A percentile compares a stretch with the other conserved stretches of the same genome.
phyloP scores from a whole-genome alignment of 37 sponge, comb jelly and placozoan species.

The Tethya wilhelma region DNA sequence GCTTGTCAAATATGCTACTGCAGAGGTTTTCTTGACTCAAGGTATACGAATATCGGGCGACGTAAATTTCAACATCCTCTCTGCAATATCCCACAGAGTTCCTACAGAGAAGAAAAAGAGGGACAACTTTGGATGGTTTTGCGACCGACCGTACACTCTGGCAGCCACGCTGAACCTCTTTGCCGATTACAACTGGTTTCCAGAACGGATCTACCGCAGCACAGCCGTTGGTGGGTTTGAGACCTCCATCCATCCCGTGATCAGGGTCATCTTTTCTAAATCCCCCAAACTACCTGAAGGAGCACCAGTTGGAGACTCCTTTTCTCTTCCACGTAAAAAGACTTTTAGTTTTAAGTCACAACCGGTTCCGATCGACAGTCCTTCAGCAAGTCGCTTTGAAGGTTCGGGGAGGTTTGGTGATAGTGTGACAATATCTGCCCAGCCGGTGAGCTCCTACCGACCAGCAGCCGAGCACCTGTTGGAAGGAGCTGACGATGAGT shows the following conservation, averaged over 20 bases:
- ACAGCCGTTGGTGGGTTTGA: slow-evolving; percentile 36
- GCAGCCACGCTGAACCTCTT: slow-evolving; percentile 59
- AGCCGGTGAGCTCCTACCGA: neutral
- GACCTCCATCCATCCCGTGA: slow-evolving; percentile 35
- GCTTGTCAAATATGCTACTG: slow-evolving; percentile 64
- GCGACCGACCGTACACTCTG: slow-evolving; percentile 60
- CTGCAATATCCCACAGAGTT: slow-evolving; percentile 42
- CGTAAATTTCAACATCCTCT: slow-evolving; percentile 65
- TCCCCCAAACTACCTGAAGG: too few relatives aligned
- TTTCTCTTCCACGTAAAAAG: too few relatives aligned
- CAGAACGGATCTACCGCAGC: slow-evolving; percentile 65
- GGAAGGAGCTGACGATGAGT: slow-evolving; percentile 73
- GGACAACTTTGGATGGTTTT: slow-evolving; percentile 80
- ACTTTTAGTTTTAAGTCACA: too few relatives aligned
- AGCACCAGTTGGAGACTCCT: too few relatives aligned
- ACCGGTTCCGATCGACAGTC: too few relatives aligned
- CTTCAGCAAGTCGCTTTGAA: neutral
- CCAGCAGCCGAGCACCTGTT: slow-evolving; percentile 22
- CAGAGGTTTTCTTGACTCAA: slow-evolving; percentile 65
- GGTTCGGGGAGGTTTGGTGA: slow-evolving; percentile 23
- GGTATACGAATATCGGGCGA: slow-evolving; percentile 75
- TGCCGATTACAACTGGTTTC: slow-evolving; percentile 60
- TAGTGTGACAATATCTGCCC: neutral
- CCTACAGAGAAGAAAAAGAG: slow-evolving; percentile 58
- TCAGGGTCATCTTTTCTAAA: slow-evolving; percentile 65